Conservation (phyloP, 1,140 invertebrate genomes). For the Drosophila aff. region DNA sequence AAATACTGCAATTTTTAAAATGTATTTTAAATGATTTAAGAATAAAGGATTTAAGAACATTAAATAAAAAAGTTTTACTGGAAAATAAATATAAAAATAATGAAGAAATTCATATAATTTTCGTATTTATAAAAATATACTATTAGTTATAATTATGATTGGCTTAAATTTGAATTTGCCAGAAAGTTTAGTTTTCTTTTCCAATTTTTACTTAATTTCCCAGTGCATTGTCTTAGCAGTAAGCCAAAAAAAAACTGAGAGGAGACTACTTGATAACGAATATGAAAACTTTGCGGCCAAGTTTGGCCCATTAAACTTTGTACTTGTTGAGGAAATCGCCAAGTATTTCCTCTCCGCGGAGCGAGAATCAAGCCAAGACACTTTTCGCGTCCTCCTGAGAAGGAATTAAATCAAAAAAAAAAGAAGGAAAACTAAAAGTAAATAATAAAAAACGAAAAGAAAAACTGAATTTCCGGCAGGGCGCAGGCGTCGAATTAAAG, state of each 20-base stretch:
- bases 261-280: conserved; percentile 31
- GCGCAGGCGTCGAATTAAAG: conserved; percentile 41
- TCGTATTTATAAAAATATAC: background rate
- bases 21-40: no score
- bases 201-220: background rate
- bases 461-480: conserved; percentile 22
- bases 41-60: background rate
- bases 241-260: background rate
- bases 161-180: accelerated
- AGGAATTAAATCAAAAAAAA: background rate
- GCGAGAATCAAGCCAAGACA: conserved; percentile 26
- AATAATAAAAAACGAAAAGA: conserved; percentile 4
- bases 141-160: background rate
- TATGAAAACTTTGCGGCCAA: conserved; percentile 31
- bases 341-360: conserved; percentile 29
- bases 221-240: conserved; percentile 5
- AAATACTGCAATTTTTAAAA: no score
- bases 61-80: background rate
- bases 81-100: background rate
- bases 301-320: conserved; percentile 44
- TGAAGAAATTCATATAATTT: background rate
- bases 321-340: conserved; percentile 58
- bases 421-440: background rate
- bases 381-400: conserved; percentile 1
- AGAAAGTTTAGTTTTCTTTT: background rate